phyloP scores from a whole-genome alignment of 2,797 vertebrate genomes.

The Smutsia gigantea region DNA sequence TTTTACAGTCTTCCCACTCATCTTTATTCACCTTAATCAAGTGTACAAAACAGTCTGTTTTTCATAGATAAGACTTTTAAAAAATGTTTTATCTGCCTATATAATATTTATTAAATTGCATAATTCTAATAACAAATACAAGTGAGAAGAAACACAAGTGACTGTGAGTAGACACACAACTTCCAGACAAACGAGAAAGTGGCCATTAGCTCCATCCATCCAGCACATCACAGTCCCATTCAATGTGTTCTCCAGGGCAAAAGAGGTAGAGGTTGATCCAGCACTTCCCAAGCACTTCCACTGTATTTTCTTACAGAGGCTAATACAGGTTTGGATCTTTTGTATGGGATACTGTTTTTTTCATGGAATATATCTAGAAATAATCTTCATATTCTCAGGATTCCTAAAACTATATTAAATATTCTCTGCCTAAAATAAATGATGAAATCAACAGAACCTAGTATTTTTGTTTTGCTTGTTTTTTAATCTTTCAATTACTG shows the following conservation, averaged over 20 bases:
- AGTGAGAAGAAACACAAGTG: not conserved
- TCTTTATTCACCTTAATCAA: not conserved
- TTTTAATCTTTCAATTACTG: not conserved
- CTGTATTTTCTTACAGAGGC: not conserved
- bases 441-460: not conserved
- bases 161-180: not conserved
- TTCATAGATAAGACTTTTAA: not conserved
- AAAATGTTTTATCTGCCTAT: not conserved
- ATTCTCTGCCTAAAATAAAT: not conserved
- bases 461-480: not conserved
- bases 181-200: not conserved
- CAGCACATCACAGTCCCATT: not conserved
- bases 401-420: not conserved
- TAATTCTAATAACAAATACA: not conserved
- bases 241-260: not conserved
- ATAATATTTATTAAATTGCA: not conserved
- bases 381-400: not conserved
- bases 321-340: not conserved
- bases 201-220: too few relatives aligned
- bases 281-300: not conserved
- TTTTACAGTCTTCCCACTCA: not conserved
- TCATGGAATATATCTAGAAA: not conserved
- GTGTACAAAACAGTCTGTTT: not conserved
- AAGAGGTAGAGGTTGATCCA: not conserved
- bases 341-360: not conserved